These are phyloP conservation scores for Urophycis tenuis DNA, from an alignment of 2,797 vertebrate species.

Conservation along the genomic window DNA sequence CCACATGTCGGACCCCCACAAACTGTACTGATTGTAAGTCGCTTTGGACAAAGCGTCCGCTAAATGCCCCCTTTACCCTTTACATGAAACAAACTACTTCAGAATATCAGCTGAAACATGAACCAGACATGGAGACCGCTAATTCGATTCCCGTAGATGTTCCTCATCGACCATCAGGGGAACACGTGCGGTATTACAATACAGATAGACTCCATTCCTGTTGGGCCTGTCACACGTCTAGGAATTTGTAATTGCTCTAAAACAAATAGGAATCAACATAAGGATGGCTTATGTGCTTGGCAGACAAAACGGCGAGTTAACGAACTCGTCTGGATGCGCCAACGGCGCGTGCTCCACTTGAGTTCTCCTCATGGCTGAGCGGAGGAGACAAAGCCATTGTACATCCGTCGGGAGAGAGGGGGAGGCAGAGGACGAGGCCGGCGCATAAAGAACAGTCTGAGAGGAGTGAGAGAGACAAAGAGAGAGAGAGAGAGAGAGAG, in stretches of 20 bases:
- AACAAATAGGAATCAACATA: neutral
- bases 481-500: conserved; percentile 1
- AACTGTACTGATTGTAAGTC: too few relatives aligned
- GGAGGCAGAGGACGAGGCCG: too few relatives aligned
- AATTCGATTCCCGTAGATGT: too few relatives aligned
- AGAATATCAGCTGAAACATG: neutral
- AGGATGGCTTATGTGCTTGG: neutral
- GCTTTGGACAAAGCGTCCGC: too few relatives aligned
- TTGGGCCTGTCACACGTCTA: neutral
- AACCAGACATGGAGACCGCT: neutral
- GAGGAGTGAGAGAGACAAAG: too few relatives aligned
- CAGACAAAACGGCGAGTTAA: neutral
- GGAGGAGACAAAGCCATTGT: neutral
- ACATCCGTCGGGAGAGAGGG: too few relatives aligned
- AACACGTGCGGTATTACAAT: neutral
- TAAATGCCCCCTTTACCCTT: too few relatives aligned
- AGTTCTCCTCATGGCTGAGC: neutral
- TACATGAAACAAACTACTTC: neutral
- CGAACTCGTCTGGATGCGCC: neutral
- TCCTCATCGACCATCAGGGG: too few relatives aligned
- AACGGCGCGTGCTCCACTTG: neutral
- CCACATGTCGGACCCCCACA: too few relatives aligned
- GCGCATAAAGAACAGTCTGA: too few relatives aligned
- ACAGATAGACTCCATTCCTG: neutral
- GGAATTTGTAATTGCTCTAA: neutral